Evolutionary conservation across 2,888 invertebrate genomes (phyloP).

Genomic region (Petrolisthes cinctipes): DNA sequence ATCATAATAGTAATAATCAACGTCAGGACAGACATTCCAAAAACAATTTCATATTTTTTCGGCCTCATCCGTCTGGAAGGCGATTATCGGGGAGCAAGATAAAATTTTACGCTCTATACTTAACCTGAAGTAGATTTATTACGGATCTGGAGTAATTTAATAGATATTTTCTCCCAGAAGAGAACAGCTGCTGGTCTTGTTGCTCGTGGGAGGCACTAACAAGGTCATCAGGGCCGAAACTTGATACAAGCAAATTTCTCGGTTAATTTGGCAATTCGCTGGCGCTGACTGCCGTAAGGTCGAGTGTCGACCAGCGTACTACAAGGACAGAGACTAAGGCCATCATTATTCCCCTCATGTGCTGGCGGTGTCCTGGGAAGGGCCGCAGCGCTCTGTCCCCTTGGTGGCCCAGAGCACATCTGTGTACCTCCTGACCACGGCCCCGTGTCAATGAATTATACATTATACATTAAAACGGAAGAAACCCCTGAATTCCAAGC

Average conservation of each 20-base stretch:
- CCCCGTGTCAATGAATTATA: neutral
- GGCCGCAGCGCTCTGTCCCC: neutral
- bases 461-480: neutral
- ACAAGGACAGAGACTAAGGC: neutral
- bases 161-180: neutral
- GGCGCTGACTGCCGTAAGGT: neutral
- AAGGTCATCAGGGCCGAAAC: conserved; percentile 17
- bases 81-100: neutral
- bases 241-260: neutral
- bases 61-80: neutral
- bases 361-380: neutral
- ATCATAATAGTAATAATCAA: too few species aligned
- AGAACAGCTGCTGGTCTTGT: neutral
- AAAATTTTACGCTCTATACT: neutral
- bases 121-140: neutral
- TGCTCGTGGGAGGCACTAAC: neutral
- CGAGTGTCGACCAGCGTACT: neutral
- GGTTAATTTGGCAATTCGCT: conserved; percentile 1
- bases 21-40: too few species aligned
- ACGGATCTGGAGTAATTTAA: neutral
- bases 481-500: neutral
- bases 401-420: neutral
- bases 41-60: neutral
- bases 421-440: neutral
- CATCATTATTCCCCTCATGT: neutral